A percentile compares a stretch with the other conserved stretches of the same genome.
Conservation (phyloP, 2,888 invertebrate species). For the Fragum whitleyi region DNA sequence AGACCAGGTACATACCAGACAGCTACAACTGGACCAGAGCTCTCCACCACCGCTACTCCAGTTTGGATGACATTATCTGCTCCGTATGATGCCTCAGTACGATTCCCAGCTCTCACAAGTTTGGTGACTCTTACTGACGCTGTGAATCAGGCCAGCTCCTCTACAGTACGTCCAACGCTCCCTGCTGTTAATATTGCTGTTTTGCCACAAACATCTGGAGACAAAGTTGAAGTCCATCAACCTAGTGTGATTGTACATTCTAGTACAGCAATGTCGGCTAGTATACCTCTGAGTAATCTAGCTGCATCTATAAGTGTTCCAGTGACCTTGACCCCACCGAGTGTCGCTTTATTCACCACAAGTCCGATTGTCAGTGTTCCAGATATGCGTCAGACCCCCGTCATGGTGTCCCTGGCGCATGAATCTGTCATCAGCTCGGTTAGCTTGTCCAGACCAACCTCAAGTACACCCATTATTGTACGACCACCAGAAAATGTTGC, state of each 20-base stretch:
- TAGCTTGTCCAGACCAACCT: neutral
- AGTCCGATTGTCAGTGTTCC: conserved; percentile 19
- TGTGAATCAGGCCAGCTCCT: neutral
- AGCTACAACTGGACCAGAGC: conserved; percentile 25
- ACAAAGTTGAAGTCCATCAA: conserved; percentile 70
- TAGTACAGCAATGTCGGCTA: conserved; percentile 70
- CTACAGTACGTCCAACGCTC: neutral
- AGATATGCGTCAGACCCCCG: neutral
- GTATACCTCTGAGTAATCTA: conserved; percentile 6
- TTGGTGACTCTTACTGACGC: conserved; percentile 7
- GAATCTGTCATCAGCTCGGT: conserved; percentile 15
- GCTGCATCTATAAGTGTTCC: neutral
- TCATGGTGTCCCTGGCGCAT: neutral
- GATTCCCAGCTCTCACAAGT: conserved; percentile 19
- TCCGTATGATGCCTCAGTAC: conserved; percentile 24
- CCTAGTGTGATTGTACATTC: conserved; percentile 84
- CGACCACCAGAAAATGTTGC: conserved; percentile 37
- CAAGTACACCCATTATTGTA: conserved; percentile 47
- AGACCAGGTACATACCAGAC: conserved; percentile 59
- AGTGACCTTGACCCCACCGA: neutral
- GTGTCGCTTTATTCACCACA: neutral
- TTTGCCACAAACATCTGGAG: conserved; percentile 16
- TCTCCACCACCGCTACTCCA: neutral
- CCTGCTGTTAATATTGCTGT: conserved; percentile 13
- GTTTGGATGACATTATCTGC: neutral